A percentile compares a stretch with the other conserved stretches of the same genome.
These are phyloP conservation scores for Motacilla alba DNA, from an alignment of 2,113 vertebrate genomes.

Conservation along the genomic window DNA sequence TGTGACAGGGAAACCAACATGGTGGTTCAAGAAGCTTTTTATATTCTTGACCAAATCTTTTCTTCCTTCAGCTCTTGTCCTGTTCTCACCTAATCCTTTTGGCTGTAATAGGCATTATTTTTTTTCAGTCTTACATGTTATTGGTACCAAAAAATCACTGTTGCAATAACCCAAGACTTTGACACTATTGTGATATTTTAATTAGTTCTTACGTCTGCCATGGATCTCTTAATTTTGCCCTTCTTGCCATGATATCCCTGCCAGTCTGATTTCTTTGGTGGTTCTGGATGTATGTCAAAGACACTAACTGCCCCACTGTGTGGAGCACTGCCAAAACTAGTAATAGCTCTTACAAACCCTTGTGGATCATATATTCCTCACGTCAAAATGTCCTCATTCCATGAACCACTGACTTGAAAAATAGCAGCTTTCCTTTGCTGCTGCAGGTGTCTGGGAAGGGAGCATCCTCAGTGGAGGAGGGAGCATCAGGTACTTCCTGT, in stretches of 20 bases:
- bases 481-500: accelerated
- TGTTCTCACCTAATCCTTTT: not conserved
- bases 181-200: not conserved
- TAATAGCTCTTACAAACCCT: not conserved
- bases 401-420: not conserved
- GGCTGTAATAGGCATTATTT: not conserved
- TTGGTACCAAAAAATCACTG: not conserved
- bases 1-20: not conserved
- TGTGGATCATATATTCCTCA: not conserved
- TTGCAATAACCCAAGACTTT: not conserved
- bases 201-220: not conserved
- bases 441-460: not conserved
- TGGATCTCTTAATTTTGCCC: not conserved
- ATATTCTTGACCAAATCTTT: not conserved
- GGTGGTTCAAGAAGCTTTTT: not conserved
- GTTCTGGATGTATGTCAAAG: not conserved
- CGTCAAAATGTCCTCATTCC: not conserved
- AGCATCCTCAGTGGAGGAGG: not conserved
- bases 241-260: not conserved
- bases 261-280: not conserved
- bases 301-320: not conserved
- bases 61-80: not conserved
- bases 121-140: not conserved
- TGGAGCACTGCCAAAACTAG: not conserved
- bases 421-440: not conserved